Evolutionary conservation across 2,797 vertebrate genomes (phyloP).

Genomic region (Esox masquinongy): DNA sequence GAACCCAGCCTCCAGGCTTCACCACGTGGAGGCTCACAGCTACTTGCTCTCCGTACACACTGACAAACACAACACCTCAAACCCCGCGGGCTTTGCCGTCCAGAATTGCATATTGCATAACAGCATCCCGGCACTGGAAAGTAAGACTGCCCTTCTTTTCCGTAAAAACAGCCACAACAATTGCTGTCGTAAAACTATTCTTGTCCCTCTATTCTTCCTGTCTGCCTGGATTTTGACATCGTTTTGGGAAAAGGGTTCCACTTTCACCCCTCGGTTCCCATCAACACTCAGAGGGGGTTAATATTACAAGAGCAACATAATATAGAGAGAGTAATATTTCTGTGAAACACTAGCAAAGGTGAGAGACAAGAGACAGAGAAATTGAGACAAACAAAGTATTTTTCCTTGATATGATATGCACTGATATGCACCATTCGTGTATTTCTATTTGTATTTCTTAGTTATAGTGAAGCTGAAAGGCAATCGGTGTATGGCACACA

Average conservation of each 20-base stretch:
- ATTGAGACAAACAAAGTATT: not conserved
- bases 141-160: not conserved
- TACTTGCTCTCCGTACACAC: not conserved
- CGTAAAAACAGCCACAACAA: conserved; percentile 22
- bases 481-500: not conserved
- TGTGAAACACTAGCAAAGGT: conserved; percentile 1
- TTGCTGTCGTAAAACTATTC: conserved; percentile 29
- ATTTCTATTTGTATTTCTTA: not conserved
- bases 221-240: conserved; percentile 11
- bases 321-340: conserved; percentile 8
- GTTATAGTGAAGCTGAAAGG: not conserved
- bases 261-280: conserved; percentile 25
- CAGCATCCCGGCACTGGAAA: conserved; percentile 31
- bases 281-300: not conserved
- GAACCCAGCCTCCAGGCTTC: not conserved
- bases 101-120: conserved; percentile 29
- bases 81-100: conserved; percentile 12
- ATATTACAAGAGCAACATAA: conserved; percentile 17
- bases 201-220: conserved; percentile 20
- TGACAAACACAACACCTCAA: conserved; percentile 8
- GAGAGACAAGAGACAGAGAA: not conserved
- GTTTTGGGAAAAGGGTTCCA: conserved; percentile 7
- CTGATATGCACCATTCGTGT: not conserved
- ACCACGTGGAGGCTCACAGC: not conserved
- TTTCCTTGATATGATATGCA: not conserved